Evolutionary conservation across 2,888 invertebrate species (phyloP).

Genomic region (Epistrophella euchroma): DNA sequence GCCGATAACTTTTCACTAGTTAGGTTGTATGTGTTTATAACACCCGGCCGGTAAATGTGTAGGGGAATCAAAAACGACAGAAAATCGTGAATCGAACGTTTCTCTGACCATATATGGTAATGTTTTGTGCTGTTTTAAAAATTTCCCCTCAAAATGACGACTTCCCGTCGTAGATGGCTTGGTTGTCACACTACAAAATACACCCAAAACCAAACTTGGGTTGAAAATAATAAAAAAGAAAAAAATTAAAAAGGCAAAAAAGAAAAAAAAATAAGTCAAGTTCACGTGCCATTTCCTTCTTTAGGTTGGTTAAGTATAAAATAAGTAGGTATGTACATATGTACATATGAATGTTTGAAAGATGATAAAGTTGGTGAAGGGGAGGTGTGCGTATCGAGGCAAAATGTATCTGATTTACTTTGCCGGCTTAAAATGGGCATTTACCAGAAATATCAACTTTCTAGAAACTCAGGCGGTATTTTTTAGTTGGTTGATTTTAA

Average conservation of each 20-base stretch:
- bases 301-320: slow-evolving; percentile 2
- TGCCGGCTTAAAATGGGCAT: slow-evolving; percentile 70
- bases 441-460: slow-evolving; percentile 65
- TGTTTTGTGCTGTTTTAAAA: slow-evolving; percentile 78
- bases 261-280: slow-evolving; percentile 69
- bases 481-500: slow-evolving; percentile 9
- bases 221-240: slow-evolving; percentile 14
- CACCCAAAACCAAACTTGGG: slow-evolving; percentile 71
- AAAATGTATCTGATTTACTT: slow-evolving; percentile 27
- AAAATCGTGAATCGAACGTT: slow-evolving; percentile 76
- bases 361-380: no score
- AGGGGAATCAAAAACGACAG: slow-evolving; percentile 39
- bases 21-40: slow-evolving; percentile 17
- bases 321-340: background rate
- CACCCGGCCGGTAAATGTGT: slow-evolving; percentile 62
- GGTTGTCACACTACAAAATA: slow-evolving; percentile 17
- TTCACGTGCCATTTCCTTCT: slow-evolving; percentile 70
- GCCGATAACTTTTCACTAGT: slow-evolving; percentile 50
- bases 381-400: background rate
- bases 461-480: slow-evolving; percentile 45
- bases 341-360: no score
- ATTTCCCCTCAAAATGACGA: slow-evolving; percentile 63
- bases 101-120: slow-evolving; percentile 84
- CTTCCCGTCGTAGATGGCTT: slow-evolving; percentile 14
- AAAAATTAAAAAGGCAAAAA: slow-evolving; percentile 22